These are phyloP conservation scores for Brachirus orientalis DNA, from an alignment of 2,113 vertebrate species.

Conservation along the genomic window DNA sequence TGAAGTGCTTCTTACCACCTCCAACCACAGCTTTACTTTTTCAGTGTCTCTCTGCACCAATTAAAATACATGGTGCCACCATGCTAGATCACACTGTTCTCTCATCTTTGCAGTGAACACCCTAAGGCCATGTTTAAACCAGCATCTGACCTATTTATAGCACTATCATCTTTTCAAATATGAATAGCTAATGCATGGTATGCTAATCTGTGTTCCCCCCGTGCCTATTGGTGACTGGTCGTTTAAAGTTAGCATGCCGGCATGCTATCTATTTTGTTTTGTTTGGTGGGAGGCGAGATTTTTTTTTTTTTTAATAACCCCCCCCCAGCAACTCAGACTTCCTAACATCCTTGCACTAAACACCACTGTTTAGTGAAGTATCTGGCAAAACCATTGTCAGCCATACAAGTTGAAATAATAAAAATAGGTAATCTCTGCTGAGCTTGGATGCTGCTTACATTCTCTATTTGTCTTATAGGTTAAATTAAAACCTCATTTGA, in stretches of 20 bases:
- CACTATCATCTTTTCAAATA: conserved; percentile 21
- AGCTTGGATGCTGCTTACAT: conserved; percentile 8
- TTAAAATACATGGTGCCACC: conserved; percentile 13
- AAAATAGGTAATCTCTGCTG: conserved; percentile 5
- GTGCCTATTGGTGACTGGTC: conserved; percentile 31
- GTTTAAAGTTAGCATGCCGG: conserved; percentile 48
- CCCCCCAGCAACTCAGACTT: conserved; percentile 50
- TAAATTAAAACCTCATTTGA: conserved; percentile 44
- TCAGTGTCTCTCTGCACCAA: conserved; percentile 1
- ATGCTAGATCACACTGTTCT: conserved; percentile 35
- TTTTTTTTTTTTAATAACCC: conserved; percentile 51
- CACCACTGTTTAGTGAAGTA: conserved; percentile 18
- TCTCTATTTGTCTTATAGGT: conserved; percentile 18
- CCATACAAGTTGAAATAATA: conserved; percentile 25
- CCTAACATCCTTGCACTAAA: conserved; percentile 51
- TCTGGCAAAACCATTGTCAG: conserved; percentile 14
- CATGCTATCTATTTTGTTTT: conserved; percentile 53
- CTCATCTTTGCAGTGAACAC: conserved; percentile 37
- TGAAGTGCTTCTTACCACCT: not conserved
- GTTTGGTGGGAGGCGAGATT: conserved; percentile 41
- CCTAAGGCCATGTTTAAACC: conserved; percentile 42
- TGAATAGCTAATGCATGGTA: conserved; percentile 42
- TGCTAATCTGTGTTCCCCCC: conserved; percentile 32
- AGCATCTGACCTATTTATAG: conserved; percentile 56
- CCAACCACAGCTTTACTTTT: too few relatives aligned